Percentiles rank a stretch among this genome's conserved stretches.
Evolutionary conservation across 1,140 invertebrate species (phyloP).

Genomic region (Bombus impatiens): DNA sequence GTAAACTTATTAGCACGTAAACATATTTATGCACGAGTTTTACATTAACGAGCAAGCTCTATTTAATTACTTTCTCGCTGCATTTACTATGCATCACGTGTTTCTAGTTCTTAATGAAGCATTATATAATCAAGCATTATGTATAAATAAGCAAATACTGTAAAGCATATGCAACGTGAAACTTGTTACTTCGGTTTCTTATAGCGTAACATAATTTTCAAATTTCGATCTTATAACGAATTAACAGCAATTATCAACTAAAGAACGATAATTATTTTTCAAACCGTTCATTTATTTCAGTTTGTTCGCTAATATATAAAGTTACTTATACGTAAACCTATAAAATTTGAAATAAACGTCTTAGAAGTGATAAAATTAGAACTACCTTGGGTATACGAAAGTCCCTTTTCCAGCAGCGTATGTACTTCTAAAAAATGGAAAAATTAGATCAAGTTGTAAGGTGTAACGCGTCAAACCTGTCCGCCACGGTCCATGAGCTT

Average conservation of each 20-base stretch:
- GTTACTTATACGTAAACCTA: background rate
- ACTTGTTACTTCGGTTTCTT: too few relatives aligned
- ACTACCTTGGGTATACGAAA: background rate
- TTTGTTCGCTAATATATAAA: too few relatives aligned
- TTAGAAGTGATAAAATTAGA: background rate
- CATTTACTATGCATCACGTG: background rate
- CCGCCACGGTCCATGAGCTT: conserved; percentile 12
- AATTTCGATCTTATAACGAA: background rate
- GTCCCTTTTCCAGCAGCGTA: too few relatives aligned
- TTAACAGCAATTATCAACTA: fast-evolving
- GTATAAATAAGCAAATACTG: background rate
- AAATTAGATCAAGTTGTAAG: background rate
- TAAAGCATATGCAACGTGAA: background rate
- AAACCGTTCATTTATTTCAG: background rate
- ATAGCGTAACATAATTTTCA: background rate
- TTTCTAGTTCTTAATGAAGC: background rate
- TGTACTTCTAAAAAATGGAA: background rate
- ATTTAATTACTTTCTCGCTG: background rate
- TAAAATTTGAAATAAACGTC: background rate
- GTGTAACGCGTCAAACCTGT: conserved; percentile 14
- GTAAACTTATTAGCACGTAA: background rate
- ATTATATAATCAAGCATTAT: conserved; percentile 6
- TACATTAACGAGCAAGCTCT: background rate
- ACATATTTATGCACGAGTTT: background rate
- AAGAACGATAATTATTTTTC: background rate